Evolutionary conservation across 2,888 invertebrate genomes (phyloP), one percentile per base, ranked within the genome.

Genomic region (Hydropsyche betteni): DNA sequence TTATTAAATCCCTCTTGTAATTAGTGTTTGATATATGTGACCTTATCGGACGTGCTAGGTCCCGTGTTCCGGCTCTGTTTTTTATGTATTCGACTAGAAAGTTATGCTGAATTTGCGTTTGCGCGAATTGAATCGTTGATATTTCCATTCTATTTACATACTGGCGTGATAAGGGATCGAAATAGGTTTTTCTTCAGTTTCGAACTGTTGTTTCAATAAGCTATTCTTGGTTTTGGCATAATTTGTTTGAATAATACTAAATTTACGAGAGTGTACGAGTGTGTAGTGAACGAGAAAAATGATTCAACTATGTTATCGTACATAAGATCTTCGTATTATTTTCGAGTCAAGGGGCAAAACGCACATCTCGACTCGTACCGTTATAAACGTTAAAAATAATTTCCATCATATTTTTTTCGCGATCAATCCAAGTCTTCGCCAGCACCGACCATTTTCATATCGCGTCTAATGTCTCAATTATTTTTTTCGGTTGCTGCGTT

Each of bases 11-110:
- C 78, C 78, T 76, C 74, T 76, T 76, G 78, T 78, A 78, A 78
- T 78, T 78, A 78, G 76, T 76, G 78, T 78, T 78, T 78, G 78
- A 78, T 78, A 78, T 76, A 76, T 78, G 76, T 75, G 78, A 78
- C 78, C 78, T 78, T 78, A 78, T 78, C 78, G 76, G 74, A 68
- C 76, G 51, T 52, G 68, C 33, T 4, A 38, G 61, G 38, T 14
- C 12, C 55, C 24, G 24, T 24, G 24, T 24, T 24, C 24, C 24
- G 24, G 68, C 51, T 34, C 55, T 33, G 12, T 6, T n/a, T 36
- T 34, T 36, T 12, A 6, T 34, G 69, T 69, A 5, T 51, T 55
- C n/a, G 72, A 58, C 24, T 12, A 34, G 36, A 5, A 38, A 14
- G 72, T 36, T 2, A 36, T 34, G 64, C 64, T 34, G 5, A 44